Evolutionary conservation across 2,888 invertebrate species (phyloP).

Genomic region (Diaprepes abbreviatus): DNA sequence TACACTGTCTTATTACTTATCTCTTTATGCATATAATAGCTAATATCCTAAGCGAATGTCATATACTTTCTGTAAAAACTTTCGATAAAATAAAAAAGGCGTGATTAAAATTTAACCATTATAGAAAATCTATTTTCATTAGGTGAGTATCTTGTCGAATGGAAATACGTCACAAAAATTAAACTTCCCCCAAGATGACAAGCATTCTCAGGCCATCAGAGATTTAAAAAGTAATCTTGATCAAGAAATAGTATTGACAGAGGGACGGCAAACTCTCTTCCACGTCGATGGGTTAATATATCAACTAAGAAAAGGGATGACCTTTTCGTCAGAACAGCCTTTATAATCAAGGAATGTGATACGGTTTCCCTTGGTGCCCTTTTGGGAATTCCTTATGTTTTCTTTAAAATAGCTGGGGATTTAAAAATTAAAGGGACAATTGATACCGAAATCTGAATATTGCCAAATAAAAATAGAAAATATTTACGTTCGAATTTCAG

Average conservation of each 20-base stretch:
- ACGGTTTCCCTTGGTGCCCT: not conserved
- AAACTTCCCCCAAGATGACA: slow-evolving; percentile 10
- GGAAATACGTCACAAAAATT: slow-evolving; percentile 33
- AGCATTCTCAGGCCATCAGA: slow-evolving; percentile 47
- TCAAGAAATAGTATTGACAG: slow-evolving; percentile 49
- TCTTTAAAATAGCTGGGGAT: too few species aligned
- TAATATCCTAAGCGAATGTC: too few species aligned
- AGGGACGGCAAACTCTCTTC: slow-evolving; percentile 35
- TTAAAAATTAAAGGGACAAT: too few species aligned
- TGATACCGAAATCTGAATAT: too few species aligned
- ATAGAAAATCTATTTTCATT: slow-evolving; percentile 22
- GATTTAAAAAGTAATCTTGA: slow-evolving; percentile 51
- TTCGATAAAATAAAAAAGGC: too few species aligned
- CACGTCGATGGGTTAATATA: slow-evolving; percentile 45
- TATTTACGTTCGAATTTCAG: too few species aligned
- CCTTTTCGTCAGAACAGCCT: slow-evolving; percentile 10
- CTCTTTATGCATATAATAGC: too few species aligned
- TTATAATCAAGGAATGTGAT: slow-evolving; percentile 3
- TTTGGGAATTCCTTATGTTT: too few species aligned
- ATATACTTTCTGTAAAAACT: too few species aligned
- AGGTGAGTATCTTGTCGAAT: slow-evolving; percentile 17
- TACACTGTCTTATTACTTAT: too few species aligned
- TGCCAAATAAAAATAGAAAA: too few species aligned
- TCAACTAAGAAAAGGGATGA: slow-evolving; percentile 32
- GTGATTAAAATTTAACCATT: not conserved